These are phyloP conservation scores for Malacosoma neustria DNA, from an alignment of 2,888 invertebrate species.

Conservation along the genomic window DNA sequence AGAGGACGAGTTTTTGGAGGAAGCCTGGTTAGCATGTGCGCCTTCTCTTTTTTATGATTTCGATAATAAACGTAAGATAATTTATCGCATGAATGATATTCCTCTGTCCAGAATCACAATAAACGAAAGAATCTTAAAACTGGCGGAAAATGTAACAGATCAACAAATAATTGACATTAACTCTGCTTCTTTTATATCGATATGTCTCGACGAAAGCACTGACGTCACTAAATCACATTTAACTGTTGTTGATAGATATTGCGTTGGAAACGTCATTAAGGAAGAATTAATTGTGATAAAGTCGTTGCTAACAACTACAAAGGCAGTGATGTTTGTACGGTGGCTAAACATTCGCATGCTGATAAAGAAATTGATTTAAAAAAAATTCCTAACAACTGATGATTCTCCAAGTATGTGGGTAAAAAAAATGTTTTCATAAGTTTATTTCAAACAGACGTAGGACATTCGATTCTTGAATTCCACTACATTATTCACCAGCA, in stretches of 20 bases:
- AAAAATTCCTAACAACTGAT: slow-evolving; percentile 12
- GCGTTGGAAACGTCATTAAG: slow-evolving; percentile 13
- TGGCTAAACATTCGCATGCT: slow-evolving; percentile 11
- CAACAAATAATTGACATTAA: slow-evolving; percentile 10
- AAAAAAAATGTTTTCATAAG: too few relatives aligned
- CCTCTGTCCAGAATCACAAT: slow-evolving; percentile 13
- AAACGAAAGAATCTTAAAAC: slow-evolving; percentile 11
- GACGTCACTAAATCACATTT: slow-evolving; percentile 16
- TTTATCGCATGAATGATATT: slow-evolving; percentile 17
- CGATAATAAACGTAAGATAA: slow-evolving; percentile 14
- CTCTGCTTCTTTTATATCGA: slow-evolving; percentile 9
- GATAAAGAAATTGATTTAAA: slow-evolving; percentile 13
- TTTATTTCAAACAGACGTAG: slow-evolving; percentile 14
- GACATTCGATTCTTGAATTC: slow-evolving; percentile 19
- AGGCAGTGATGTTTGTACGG: slow-evolving; percentile 12
- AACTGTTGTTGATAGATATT: slow-evolving; percentile 14
- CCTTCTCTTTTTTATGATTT: slow-evolving; percentile 15
- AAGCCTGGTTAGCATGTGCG: slow-evolving; percentile 15
- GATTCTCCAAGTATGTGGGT: slow-evolving; percentile 14
- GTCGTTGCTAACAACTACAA: slow-evolving; percentile 14
- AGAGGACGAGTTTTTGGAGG: slow-evolving; percentile 15
- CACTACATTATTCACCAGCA: slow-evolving; percentile 22
- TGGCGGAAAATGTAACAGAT: slow-evolving; percentile 11
- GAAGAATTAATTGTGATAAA: slow-evolving; percentile 14
- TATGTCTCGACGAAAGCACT: slow-evolving; percentile 12